These are phyloP conservation scores for Nemurella pictetii DNA, from an alignment of 2,888 invertebrate genomes.

Conservation along the genomic window DNA sequence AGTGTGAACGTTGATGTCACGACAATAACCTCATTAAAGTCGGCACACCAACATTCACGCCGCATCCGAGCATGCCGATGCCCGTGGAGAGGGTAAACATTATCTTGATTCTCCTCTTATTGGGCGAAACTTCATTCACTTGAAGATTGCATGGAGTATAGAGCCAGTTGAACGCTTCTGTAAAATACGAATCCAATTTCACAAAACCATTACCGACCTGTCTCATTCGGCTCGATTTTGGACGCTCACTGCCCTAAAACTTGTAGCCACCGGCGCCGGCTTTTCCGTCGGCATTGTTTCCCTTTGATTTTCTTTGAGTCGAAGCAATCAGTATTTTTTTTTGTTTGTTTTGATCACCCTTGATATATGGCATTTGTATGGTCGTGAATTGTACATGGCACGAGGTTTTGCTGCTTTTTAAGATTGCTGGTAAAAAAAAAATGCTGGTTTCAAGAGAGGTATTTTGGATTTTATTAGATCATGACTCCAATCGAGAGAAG, in stretches of 20 bases:
- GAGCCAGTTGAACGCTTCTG: neutral
- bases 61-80: neutral
- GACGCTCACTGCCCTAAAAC: slow-evolving; percentile 2
- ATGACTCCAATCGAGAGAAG: neutral
- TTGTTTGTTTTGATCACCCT: neutral
- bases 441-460: neutral
- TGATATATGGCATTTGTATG: neutral
- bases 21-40: neutral
- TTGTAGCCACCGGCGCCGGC: neutral
- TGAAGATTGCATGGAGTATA: neutral
- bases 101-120: slow-evolving; percentile 8
- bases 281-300: neutral
- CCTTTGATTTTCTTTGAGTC: neutral
- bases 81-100: neutral
- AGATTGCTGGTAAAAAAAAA: neutral
- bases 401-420: neutral
- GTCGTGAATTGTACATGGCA: neutral
- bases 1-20: neutral
- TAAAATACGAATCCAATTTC: slow-evolving; percentile 31
- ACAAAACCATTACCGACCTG: slow-evolving; percentile 31
- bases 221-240: neutral
- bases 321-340: neutral
- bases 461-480: neutral
- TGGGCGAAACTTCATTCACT: slow-evolving; percentile 16
- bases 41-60: neutral